Base-by-base conservation (phyloP, 2,888 invertebrate genomes). In the Drosophila longiperda region DNA sequence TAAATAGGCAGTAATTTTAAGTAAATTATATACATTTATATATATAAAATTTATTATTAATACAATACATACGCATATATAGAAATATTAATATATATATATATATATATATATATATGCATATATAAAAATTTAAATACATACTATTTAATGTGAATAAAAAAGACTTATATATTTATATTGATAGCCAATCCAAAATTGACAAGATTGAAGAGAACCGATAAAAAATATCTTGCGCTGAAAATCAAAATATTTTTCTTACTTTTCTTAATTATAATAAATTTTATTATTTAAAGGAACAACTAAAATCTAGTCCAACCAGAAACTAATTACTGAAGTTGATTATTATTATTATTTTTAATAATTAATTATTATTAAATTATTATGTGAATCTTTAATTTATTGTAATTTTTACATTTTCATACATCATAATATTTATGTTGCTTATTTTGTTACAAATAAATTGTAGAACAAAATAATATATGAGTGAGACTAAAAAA, bases 151-250 rank as follows among this genome's bases (percentile, higher is more conserved):
- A 81, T 87, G 87, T 83, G 87, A 83, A 87, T 78, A 82, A 78
- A 71, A 70, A 83, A 83, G 83, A 83, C 83, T 83, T 85, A 85
- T 85, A 83, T 67, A 78, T 75, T 69, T 79, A 75, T 66, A 40
- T 71, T 20, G 17, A 45, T 45, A 78, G 68, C 78, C 80, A 73
- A 75, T 83, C 82, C 23, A 12, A 74, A 65, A 76, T 67, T 66
- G 29, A 71, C 20, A 20, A 69, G 60, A 73, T 77, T 74, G 58
- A 63, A 12, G 7, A 64, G 63, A 38, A 70, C 29, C 57, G 11
- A 32, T 11, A 12, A 40, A 50, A 29, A 61, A 62, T 68, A 82
- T 82, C 74, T 75, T 82, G 77, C 79, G 73, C 73, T 66, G 55
- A 67, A 66, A 75, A 73, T 68, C 60, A 61, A 40, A 68, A 17